phyloP scores from a whole-genome alignment of 2,888 invertebrate genomes.

The Luffia ferchaultella region DNA sequence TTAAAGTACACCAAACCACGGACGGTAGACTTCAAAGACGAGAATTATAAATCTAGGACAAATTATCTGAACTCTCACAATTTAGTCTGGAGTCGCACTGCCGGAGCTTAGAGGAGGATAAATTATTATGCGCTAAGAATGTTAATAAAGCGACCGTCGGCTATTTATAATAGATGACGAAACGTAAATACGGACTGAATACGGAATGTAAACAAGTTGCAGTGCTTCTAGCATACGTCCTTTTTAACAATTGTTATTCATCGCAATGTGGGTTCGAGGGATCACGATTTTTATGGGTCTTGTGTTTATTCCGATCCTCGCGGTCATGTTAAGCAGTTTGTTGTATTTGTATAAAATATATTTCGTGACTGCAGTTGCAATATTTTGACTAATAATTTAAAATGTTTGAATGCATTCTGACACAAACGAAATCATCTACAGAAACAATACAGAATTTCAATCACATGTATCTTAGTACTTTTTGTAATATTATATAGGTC shows the following conservation, averaged over 20 bases:
- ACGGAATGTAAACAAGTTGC: constrained; percentile 30
- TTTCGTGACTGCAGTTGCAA: too few species aligned
- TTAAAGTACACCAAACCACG: too few species aligned
- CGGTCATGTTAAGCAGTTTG: too few species aligned
- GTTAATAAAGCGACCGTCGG: constrained; percentile 47
- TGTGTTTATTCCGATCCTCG: constrained; percentile 1
- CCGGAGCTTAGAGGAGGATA: constrained; percentile 30
- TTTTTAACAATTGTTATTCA: constrained; percentile 13
- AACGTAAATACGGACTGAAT: constrained; percentile 52
- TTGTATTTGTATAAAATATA: too few species aligned
- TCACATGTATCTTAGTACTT: too few species aligned
- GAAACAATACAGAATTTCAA: too few species aligned
- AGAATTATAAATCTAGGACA: constrained; percentile 20
- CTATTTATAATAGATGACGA: constrained; percentile 57
- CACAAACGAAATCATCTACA: too few species aligned
- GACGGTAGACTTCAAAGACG: too few species aligned
- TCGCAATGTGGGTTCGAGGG: constrained; percentile 4
- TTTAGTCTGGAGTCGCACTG: constrained; percentile 39
- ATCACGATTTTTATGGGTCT: background rate
- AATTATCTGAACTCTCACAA: constrained; percentile 32
- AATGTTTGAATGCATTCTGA: too few species aligned
- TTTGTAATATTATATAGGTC: too few species aligned
- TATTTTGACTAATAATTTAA: too few species aligned
- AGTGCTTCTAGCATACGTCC: constrained; percentile 21
- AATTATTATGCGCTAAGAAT: constrained; percentile 51